Conservation (phyloP, 2,113 vertebrate genomes). For the Trematocara macrostoma region DNA sequence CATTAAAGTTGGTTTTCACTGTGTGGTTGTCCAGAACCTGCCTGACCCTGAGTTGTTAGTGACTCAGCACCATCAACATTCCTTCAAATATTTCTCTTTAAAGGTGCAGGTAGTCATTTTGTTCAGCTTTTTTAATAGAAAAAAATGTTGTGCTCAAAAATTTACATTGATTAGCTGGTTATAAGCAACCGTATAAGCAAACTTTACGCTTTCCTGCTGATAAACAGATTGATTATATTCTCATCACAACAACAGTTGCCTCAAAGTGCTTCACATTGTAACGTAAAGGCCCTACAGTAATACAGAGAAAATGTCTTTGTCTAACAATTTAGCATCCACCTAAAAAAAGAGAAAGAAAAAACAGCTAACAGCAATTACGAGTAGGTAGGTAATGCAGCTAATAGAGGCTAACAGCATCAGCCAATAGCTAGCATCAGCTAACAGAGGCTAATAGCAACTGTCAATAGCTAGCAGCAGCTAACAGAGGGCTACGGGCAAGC, state of each 20-base stretch:
- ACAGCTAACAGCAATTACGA: no score
- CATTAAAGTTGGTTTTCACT: background rate
- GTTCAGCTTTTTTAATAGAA: background rate
- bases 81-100: background rate
- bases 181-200: background rate
- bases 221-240: background rate
- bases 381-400: background rate
- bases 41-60: background rate
- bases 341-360: background rate
- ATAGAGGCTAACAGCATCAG: background rate
- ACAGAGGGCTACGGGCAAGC: no score
- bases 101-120: background rate
- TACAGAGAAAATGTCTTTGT: background rate
- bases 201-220: background rate
- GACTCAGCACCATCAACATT: background rate
- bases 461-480: background rate
- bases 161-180: background rate
- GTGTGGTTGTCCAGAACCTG: background rate
- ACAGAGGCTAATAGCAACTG: background rate
- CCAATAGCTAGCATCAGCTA: background rate
- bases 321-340: background rate
- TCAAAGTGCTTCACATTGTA: background rate
- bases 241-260: background rate
- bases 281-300: accelerated
- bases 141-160: background rate